A percentile compares a stretch with the other conserved stretches of the same genome.
These are phyloP conservation scores for Bactericera cockerelli DNA, from an alignment of 1,140 invertebrate genomes.

Conservation along the genomic window DNA sequence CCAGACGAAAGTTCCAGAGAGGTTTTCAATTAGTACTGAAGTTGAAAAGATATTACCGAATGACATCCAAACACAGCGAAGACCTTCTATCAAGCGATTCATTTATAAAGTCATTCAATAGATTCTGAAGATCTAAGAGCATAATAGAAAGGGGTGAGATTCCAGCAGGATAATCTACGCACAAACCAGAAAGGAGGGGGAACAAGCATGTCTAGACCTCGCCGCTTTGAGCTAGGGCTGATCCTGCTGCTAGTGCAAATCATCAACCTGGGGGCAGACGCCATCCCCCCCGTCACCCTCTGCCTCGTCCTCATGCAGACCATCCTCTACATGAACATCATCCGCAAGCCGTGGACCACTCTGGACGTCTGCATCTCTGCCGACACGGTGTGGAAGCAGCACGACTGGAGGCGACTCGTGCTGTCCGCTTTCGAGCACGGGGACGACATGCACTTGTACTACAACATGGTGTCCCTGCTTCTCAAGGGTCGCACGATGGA, in stretches of 20 bases:
- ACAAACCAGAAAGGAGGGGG: too few species aligned
- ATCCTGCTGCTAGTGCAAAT: slow-evolving; percentile 27
- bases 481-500: slow-evolving; percentile 44
- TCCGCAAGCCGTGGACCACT: slow-evolving; percentile 37
- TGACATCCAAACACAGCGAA: too few species aligned
- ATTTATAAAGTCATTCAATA: too few species aligned
- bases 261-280: slow-evolving; percentile 37
- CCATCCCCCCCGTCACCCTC: slow-evolving; percentile 47
- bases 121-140: too few species aligned
- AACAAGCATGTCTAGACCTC: background rate
- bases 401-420: slow-evolving; percentile 41
- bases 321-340: slow-evolving; percentile 32
- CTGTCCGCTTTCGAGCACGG: slow-evolving; percentile 47
- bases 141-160: too few species aligned
- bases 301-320: slow-evolving; percentile 33
- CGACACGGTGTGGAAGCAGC: slow-evolving; percentile 33
- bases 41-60: too few species aligned
- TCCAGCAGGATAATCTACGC: too few species aligned
- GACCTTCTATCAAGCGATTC: too few species aligned
- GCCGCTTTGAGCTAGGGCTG: slow-evolving; percentile 26
- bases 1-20: too few species aligned
- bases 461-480: slow-evolving; percentile 55
- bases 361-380: slow-evolving; percentile 44
- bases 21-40: too few species aligned
- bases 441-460: slow-evolving; percentile 56